phyloP scores from a whole-genome alignment of 1,140 invertebrate genomes.

The Armadillidium nasatum region DNA sequence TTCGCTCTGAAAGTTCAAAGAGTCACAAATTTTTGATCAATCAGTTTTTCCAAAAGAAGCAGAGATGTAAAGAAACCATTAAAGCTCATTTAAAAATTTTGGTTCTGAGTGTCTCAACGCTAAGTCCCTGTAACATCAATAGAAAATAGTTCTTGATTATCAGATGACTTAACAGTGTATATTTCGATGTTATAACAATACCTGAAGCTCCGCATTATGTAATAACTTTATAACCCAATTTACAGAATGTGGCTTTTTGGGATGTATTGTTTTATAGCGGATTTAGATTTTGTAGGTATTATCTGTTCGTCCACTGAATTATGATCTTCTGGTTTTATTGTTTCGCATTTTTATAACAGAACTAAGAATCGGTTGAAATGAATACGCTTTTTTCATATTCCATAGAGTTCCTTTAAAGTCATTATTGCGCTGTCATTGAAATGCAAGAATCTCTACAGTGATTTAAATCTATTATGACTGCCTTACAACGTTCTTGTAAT shows the following conservation, averaged over 20 bases:
- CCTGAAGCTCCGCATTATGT: not conserved
- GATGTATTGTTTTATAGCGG: not conserved
- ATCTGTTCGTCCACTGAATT: not conserved
- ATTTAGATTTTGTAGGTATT: not conserved
- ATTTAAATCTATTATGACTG: not conserved
- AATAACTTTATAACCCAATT: constrained; percentile 11
- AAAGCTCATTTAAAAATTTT: not conserved
- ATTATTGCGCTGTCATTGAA: not conserved
- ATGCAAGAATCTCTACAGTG: not conserved
- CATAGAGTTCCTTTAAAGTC: not conserved
- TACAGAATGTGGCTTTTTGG: not conserved
- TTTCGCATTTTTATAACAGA: not conserved
- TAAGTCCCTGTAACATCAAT: no score
- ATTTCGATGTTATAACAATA: not conserved
- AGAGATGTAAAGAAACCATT: constrained; percentile 1
- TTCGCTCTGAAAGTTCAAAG: not conserved
- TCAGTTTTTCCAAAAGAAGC: not conserved
- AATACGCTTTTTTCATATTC: not conserved
- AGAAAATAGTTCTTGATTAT: no score
- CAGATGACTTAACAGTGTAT: not conserved
- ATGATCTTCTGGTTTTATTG: not conserved
- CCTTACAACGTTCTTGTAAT: not conserved
- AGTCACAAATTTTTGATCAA: not conserved
- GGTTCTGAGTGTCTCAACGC: not conserved
- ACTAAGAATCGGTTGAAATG: not conserved